Percentiles rank a stretch among this genome's conserved stretches.
Conservation (phyloP, 1,140 invertebrate genomes). For the Lepidostoma basale region DNA sequence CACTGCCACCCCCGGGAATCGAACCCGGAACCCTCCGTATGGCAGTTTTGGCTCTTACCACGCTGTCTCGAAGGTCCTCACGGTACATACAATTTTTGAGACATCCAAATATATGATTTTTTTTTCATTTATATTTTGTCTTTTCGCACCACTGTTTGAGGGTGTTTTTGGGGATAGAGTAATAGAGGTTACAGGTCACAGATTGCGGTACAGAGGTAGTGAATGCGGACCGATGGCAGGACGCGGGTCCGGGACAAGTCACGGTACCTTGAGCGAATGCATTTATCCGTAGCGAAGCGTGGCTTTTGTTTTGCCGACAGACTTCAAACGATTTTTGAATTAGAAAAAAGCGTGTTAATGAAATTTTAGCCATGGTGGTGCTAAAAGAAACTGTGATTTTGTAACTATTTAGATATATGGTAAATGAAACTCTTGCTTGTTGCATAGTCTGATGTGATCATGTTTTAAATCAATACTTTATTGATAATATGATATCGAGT, state of each 20-base stretch:
- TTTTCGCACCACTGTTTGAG: background rate
- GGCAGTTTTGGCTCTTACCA: too few species aligned
- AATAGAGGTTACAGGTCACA: constrained; percentile 10
- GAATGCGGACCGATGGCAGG: background rate
- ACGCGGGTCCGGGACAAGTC: constrained; percentile 2
- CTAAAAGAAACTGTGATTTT: too few species aligned
- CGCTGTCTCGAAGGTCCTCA: background rate
- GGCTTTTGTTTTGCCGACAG: constrained; percentile 17
- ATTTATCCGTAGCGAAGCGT: constrained; percentile 22
- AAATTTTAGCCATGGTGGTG: too few species aligned
- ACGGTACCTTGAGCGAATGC: background rate
- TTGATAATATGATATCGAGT: too few species aligned
- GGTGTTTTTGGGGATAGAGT: background rate
- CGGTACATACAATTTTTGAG: background rate
- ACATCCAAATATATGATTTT: background rate
- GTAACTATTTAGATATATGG: too few species aligned
- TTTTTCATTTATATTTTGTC: background rate
- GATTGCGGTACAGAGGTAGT: background rate
- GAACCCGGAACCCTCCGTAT: too few species aligned
- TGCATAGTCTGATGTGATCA: too few species aligned
- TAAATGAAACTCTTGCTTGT: too few species aligned
- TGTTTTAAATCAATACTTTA: too few species aligned
- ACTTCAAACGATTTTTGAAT: background rate
- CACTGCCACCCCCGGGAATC: too few species aligned
- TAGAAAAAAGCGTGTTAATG: too few species aligned